phyloP scores from a whole-genome alignment of 2,888 invertebrate genomes.

The Drosophila incognita region DNA sequence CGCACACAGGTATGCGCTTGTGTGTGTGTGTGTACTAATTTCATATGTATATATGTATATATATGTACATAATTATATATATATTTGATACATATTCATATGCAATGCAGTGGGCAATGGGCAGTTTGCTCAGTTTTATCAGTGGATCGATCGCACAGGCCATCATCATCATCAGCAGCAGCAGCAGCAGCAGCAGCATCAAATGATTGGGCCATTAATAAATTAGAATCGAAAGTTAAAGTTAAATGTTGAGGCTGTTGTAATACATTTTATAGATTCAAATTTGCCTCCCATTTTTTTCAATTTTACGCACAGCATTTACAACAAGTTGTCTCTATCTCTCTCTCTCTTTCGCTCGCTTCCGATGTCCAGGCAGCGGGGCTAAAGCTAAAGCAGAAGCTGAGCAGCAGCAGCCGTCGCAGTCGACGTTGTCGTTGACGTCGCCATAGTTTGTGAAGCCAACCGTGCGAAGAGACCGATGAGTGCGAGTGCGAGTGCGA shows the following conservation, averaged over 20 bases:
- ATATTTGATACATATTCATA: conserved; percentile 7
- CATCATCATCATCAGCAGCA: neutral
- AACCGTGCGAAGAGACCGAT: conserved; percentile 21
- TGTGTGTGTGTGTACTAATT: conserved; percentile 10
- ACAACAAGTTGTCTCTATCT: conserved; percentile 54
- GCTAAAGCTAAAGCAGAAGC: conserved; percentile 4
- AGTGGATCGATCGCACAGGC: neutral
- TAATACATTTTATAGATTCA: conserved; percentile 29
- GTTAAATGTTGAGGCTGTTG: conserved; percentile 9
- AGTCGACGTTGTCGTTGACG: conserved; percentile 33
- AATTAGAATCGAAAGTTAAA: neutral
- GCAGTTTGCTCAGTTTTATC: neutral
- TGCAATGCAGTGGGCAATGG: neutral
- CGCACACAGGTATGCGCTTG: conserved; percentile 23
- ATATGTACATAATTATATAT: conserved; percentile 9
- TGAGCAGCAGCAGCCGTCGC: conserved; percentile 16
- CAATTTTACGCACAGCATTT: conserved; percentile 47
- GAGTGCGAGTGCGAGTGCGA: conserved; percentile 35
- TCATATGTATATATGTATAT: conserved; percentile 6
- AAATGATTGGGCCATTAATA: neutral
- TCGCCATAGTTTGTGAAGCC: conserved; percentile 55
- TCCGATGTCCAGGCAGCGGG: conserved; percentile 17
- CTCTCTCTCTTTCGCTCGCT: neutral
- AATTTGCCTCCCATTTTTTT: conserved; percentile 39
- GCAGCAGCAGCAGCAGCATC: neutral